A percentile compares a stretch with the other conserved stretches of the same genome.
Evolutionary conservation across 2,888 invertebrate genomes (phyloP).

Genomic region (Phragmatobia fuliginosa): DNA sequence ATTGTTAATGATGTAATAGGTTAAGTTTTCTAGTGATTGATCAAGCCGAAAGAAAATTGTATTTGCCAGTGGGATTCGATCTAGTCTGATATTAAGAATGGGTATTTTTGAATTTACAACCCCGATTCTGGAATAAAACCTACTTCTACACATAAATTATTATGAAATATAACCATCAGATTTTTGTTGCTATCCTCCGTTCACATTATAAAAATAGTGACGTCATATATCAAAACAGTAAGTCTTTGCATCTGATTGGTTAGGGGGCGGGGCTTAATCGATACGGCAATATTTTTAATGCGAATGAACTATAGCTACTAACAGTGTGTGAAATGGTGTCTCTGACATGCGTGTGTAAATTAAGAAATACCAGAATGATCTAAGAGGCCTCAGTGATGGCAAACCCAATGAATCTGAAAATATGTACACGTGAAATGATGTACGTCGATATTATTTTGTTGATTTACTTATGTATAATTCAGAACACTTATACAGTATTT

Average conservation of each 20-base stretch:
- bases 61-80: constrained; percentile 25
- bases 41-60: constrained; percentile 9
- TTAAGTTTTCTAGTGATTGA: constrained; percentile 27
- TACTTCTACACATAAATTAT: constrained; percentile 19
- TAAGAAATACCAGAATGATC: constrained; percentile 30
- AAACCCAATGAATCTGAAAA: constrained; percentile 27
- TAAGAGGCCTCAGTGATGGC: constrained; percentile 21
- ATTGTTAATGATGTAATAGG: constrained; percentile 29
- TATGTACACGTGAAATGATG: constrained; percentile 4
- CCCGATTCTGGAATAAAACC: background rate
- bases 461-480: constrained; percentile 12
- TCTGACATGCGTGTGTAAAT: constrained; percentile 47
- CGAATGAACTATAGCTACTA: constrained; percentile 1
- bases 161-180: constrained; percentile 23
- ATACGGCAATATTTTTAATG: too few relatives aligned
- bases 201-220: too few relatives aligned
- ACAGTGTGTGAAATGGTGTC: constrained; percentile 28
- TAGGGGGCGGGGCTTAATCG: too few relatives aligned
- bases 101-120: constrained; percentile 26
- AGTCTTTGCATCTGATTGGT: too few relatives aligned
- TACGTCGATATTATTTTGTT: constrained; percentile 8
- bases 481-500: background rate
- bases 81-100: constrained; percentile 29
- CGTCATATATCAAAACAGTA: too few relatives aligned
- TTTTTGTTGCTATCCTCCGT: constrained; percentile 12